Evolutionary conservation across 1,140 invertebrate genomes (phyloP).

Genomic region (Tetragonula clypearis): DNA sequence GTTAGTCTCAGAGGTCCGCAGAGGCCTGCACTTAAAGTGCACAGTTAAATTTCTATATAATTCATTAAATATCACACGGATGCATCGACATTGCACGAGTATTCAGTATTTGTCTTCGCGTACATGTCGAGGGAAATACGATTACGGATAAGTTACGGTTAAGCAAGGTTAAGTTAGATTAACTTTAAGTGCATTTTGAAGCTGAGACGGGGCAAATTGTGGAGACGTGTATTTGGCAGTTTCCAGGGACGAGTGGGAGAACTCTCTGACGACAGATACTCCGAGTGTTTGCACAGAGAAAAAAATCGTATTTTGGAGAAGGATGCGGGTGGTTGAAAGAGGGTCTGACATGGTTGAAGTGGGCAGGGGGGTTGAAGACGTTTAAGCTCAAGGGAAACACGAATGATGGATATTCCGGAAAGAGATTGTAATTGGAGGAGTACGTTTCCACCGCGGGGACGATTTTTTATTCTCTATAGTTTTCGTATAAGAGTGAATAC

Average conservation of each 20-base stretch:
- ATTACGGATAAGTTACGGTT: too few species aligned
- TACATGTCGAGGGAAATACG: too few species aligned
- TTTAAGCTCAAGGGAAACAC: not conserved
- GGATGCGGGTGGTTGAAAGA: not conserved
- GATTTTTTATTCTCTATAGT: not conserved
- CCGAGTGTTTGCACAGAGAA: conserved; percentile 5
- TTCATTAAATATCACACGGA: too few species aligned
- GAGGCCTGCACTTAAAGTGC: too few species aligned
- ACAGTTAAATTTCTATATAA: too few species aligned
- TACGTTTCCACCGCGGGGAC: not conserved
- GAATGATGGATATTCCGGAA: not conserved
- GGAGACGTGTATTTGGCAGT: conserved; percentile 2
- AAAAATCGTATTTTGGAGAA: not conserved
- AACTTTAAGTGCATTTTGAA: too few species aligned
- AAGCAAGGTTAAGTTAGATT: too few species aligned
- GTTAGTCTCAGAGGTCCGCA: too few species aligned
- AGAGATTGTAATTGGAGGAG: not conserved
- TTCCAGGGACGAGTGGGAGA: not conserved
- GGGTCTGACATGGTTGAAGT: not conserved
- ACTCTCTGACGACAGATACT: not conserved
- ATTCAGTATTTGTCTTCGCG: too few species aligned
- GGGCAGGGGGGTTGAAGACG: not conserved
- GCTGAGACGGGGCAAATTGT: not conserved
- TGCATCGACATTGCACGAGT: too few species aligned
- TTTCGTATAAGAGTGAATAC: too few species aligned